Base-by-base conservation (phyloP, 2,797 vertebrate species). In the Valencia hispanica region DNA sequence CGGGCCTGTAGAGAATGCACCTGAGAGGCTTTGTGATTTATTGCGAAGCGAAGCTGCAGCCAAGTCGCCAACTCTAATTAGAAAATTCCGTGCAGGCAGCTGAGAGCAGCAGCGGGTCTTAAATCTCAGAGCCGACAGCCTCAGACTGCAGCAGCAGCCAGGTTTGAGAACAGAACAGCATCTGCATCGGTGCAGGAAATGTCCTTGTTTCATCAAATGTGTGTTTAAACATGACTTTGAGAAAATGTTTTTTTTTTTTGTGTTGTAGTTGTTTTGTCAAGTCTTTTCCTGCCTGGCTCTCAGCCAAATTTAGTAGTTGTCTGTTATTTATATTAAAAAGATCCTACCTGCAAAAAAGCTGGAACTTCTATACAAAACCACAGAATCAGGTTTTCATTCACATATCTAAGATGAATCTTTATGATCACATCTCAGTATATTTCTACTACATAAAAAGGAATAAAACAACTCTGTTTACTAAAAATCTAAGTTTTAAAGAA, bases 41-140 rank as follows among this genome's bases (percentile, higher is more conserved):
- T 95, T 94, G 92, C 94, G 63, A 84, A 84, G 83, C 89, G 77
- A 87, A 90, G 92, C 93, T 79, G 88, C 87, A 94, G 93, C 92
- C 92, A 84, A 93, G 93, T 91, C 90, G 84, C 92, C 92, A 89
- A 86, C 94, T 95, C 95, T 95, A 96, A 96, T 96, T 96, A 95
- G 92, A 95, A 96, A 95, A 94, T 92, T 93, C 90, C 90, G 93
- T 89, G 88, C 87, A 94, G 91, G 93, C 94, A 94, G 89, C 91
- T 84, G 91, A 92, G 90, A 87, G 93, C 93, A 88, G 93, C 94
- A 92, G 89, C 74, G 72, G 85, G 84, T 84, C 79, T 91, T 94
- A 95, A 94, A 94, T 94, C 91, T 94, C 88, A 0, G 79, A 77
- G 87, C 87, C 83, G 82, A 86, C 89, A 89, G 81, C 87, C 80